These are phyloP conservation scores for Dicrurus megarhynchus DNA, from an alignment of 2,113 vertebrate genomes.

Conservation along the genomic window DNA sequence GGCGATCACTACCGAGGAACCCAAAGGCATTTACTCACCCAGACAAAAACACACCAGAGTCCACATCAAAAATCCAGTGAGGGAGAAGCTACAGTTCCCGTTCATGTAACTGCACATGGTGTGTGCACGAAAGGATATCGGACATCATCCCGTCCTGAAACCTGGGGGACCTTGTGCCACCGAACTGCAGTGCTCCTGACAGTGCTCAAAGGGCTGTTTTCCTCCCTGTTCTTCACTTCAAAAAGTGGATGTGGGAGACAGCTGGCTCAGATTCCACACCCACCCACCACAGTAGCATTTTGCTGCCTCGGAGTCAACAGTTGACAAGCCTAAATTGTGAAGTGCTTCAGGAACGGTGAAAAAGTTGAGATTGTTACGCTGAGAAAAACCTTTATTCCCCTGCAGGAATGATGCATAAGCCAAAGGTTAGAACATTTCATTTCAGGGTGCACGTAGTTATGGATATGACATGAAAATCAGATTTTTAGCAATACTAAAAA, in stretches of 20 bases:
- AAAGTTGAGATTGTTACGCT: background rate
- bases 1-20: background rate
- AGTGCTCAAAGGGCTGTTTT: background rate
- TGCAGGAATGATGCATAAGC: background rate
- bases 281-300: conserved; percentile 24
- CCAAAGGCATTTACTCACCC: background rate
- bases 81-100: background rate
- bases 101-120: background rate
- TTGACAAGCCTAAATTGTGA: background rate
- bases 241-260: conserved; percentile 15
- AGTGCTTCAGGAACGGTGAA: background rate
- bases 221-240: background rate
- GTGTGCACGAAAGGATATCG: background rate
- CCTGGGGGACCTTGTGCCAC: background rate
- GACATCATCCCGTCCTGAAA: background rate
- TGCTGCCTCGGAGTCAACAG: conserved; percentile 8
- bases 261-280: conserved; percentile 6
- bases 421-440: background rate
- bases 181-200: background rate
- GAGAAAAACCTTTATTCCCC: background rate
- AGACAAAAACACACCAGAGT: background rate
- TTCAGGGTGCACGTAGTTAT: background rate
- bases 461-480: background rate
- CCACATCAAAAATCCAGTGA: accelerated
- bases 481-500: background rate